These are phyloP conservation scores for Drosophila fulvimacula DNA, from an alignment of 2,888 invertebrate species.

Conservation along the genomic window DNA sequence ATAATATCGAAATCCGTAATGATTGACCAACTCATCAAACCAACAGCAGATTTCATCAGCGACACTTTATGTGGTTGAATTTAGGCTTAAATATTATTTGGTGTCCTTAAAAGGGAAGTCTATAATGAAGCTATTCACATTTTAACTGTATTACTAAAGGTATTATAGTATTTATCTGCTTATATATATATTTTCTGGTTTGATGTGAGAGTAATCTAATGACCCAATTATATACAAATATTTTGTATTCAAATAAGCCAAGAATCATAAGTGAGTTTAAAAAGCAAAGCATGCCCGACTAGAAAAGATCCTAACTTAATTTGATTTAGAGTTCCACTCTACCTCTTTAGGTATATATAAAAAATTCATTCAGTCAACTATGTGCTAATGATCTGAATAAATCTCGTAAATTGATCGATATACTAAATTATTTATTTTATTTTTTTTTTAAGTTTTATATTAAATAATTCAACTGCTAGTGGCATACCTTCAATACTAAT, in stretches of 20 bases:
- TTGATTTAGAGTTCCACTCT: too few relatives aligned
- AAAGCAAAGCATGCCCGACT: background rate
- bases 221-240: constrained; percentile 49
- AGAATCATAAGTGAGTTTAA: background rate
- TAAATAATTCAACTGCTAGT: background rate
- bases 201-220: constrained; percentile 35
- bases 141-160: background rate
- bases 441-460: background rate
- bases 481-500: background rate
- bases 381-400: background rate
- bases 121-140: background rate
- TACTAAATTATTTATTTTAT: background rate
- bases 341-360: background rate
- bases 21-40: constrained; percentile 23
- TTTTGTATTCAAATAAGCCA: constrained; percentile 22
- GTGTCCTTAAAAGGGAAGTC: background rate
- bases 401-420: background rate
- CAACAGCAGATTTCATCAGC: constrained; percentile 4
- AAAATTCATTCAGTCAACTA: background rate
- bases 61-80: background rate
- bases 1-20: constrained; percentile 15
- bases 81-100: background rate
- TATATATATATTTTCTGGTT: background rate
- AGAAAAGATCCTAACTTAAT: too few relatives aligned
- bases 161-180: background rate